A percentile compares a stretch with the other conserved stretches of the same genome.
These are phyloP conservation scores for Carpatolechia fugitivella DNA, from an alignment of 2,888 invertebrate species.

Conservation along the genomic window DNA sequence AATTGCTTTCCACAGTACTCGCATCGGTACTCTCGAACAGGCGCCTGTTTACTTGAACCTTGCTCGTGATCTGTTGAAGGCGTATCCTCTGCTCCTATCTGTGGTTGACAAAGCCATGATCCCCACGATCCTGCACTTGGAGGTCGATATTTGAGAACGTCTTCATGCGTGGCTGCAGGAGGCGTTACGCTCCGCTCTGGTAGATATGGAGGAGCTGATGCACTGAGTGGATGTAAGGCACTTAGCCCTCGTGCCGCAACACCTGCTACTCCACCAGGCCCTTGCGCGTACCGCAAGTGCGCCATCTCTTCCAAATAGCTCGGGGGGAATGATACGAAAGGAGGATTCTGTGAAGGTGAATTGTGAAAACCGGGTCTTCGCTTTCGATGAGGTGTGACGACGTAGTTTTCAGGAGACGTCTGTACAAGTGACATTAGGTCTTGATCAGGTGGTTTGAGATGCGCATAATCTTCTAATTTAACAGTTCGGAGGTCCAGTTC, in stretches of 20 bases:
- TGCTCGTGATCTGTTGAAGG: conserved; percentile 73
- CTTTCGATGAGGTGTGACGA: conserved; percentile 92
- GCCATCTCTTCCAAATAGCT: conserved; percentile 86
- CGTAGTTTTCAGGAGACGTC: conserved; percentile 88
- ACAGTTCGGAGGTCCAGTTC: conserved; percentile 83
- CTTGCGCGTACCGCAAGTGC: conserved; percentile 81
- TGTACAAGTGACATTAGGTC: conserved; percentile 85
- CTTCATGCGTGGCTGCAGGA: conserved; percentile 78
- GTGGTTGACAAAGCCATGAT: conserved; percentile 83
- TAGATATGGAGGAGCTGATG: conserved; percentile 86
- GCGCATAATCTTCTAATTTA: conserved; percentile 83
- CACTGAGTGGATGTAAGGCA: conserved; percentile 81
- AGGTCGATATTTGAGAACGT: conserved; percentile 81
- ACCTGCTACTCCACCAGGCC: conserved; percentile 79
- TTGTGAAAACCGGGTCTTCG: conserved; percentile 92
- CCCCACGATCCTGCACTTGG: conserved; percentile 86
- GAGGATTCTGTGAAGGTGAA: conserved; percentile 91
- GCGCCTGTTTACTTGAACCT: conserved; percentile 79
- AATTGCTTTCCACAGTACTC: conserved; percentile 95
- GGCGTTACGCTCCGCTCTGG: conserved; percentile 82
- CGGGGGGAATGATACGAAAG: conserved; percentile 90
- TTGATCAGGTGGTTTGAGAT: conserved; percentile 83
- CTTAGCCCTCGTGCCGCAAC: conserved; percentile 72
- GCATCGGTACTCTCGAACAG: conserved; percentile 91
- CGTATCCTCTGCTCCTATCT: conserved; percentile 77